These are phyloP conservation scores for Vanessa cardui DNA, from an alignment of 2,888 invertebrate genomes.

Conservation along the genomic window DNA sequence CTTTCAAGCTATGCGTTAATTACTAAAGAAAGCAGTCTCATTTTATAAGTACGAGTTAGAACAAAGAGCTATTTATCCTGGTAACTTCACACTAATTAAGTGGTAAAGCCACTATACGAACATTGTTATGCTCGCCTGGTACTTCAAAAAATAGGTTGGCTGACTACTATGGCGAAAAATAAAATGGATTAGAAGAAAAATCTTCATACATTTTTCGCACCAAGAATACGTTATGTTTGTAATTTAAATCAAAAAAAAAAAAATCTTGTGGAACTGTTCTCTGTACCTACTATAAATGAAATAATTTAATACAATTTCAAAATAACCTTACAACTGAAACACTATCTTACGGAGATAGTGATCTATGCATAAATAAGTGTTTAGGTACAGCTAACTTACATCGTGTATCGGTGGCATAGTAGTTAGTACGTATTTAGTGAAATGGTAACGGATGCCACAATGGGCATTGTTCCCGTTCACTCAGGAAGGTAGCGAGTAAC, in stretches of 20 bases:
- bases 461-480: conserved; percentile 67
- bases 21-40: conserved; percentile 28
- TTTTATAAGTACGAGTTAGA: conserved; percentile 21
- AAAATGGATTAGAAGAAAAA: too few species aligned
- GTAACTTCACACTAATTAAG: conserved; percentile 25
- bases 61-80: conserved; percentile 28
- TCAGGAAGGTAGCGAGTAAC: conserved; percentile 52
- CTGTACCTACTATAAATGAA: too few species aligned
- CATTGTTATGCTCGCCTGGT: background rate
- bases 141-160: background rate
- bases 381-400: background rate
- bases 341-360: too few species aligned
- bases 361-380: background rate
- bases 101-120: background rate
- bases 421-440: conserved; percentile 59
- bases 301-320: too few species aligned
- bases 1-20: conserved; percentile 29
- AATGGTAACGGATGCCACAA: conserved; percentile 68
- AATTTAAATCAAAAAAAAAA: too few species aligned
- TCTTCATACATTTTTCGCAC: too few species aligned
- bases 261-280: too few species aligned
- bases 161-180: too few species aligned
- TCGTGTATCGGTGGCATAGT: conserved; percentile 44
- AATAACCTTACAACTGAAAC: too few species aligned
- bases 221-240: too few species aligned